Conservation (phyloP, 2,797 vertebrate genomes). For the Halcyon leucocephala region DNA sequence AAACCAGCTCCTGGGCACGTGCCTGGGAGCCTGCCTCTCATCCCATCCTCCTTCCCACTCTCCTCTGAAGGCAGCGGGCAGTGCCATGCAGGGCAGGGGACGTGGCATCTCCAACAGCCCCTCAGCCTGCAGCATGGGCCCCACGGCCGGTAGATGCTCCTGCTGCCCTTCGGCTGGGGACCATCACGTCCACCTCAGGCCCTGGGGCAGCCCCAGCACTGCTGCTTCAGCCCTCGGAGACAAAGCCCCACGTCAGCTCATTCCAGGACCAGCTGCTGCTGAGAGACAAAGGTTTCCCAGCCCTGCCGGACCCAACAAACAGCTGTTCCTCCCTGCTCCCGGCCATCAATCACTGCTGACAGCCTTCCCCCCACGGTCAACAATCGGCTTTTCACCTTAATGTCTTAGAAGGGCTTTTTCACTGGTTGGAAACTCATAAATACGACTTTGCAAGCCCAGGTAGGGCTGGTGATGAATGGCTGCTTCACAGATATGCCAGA, state of each 20-base stretch:
- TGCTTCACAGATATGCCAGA: conserved; percentile 43
- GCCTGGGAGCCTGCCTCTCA: not conserved
- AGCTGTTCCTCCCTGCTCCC: conserved; percentile 12
- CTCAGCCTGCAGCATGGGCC: not conserved
- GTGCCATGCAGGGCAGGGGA: rapidly evolving
- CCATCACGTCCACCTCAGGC: rapidly evolving
- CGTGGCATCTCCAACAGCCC: rapidly evolving
- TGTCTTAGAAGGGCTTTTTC: conserved; percentile 46
- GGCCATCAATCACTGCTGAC: conserved; percentile 53
- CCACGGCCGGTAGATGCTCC: rapidly evolving
- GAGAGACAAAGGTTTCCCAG: not conserved
- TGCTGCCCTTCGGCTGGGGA: rapidly evolving
- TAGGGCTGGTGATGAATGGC: conserved; percentile 63
- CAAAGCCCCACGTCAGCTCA: rapidly evolving
- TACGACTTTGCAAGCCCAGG: conserved; percentile 49
- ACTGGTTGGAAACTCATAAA: conserved; percentile 40
- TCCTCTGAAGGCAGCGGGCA: rapidly evolving
- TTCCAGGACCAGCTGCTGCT: not conserved
- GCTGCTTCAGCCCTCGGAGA: not conserved
- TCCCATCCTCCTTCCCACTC: not conserved
- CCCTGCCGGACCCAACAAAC: conserved; percentile 26
- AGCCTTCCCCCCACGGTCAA: conserved; percentile 32
- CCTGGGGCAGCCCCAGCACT: rapidly evolving
- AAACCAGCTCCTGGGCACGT: not conserved
- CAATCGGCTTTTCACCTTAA: conserved; percentile 53